Conservation (phyloP, 2,888 invertebrate genomes). For the Archaeoteleia sp. region DNA sequence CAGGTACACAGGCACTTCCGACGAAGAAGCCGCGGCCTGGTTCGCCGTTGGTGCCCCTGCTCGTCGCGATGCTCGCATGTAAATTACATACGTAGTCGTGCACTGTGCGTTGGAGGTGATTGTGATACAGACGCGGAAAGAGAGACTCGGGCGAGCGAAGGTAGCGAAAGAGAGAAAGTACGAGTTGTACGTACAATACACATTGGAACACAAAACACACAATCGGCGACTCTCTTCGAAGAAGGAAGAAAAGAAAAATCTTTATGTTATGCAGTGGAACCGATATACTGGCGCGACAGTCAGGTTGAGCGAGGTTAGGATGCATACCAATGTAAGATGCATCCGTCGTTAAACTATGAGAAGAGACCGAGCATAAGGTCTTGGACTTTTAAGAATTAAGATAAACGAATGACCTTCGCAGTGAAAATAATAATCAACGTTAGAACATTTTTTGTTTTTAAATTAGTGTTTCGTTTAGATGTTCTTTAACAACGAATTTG, state of each 20-base stretch:
- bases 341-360: neutral
- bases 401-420: neutral
- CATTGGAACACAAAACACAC: neutral
- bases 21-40: conserved; percentile 9
- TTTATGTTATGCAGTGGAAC: conserved; percentile 1
- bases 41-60: neutral
- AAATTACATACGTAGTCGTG: neutral
- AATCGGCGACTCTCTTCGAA: conserved; percentile 8
- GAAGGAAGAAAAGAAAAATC: conserved; percentile 2
- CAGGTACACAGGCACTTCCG: conserved; percentile 4
- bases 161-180: conserved; percentile 1
- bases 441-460: too few species aligned
- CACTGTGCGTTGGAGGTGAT: neutral
- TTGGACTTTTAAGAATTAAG: too few species aligned
- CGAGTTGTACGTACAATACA: neutral
- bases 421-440: too few species aligned
- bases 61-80: neutral
- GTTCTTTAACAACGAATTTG: too few species aligned
- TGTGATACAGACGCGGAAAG: conserved; percentile 3
- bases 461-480: too few species aligned
- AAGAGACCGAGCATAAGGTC: neutral
- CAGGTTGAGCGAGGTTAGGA: conserved; percentile 2
- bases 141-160: neutral
- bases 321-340: conserved; percentile 6
- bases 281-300: conserved; percentile 9